Conservation (phyloP, 2,113 vertebrate species). For the Cinclus mexicanus region DNA sequence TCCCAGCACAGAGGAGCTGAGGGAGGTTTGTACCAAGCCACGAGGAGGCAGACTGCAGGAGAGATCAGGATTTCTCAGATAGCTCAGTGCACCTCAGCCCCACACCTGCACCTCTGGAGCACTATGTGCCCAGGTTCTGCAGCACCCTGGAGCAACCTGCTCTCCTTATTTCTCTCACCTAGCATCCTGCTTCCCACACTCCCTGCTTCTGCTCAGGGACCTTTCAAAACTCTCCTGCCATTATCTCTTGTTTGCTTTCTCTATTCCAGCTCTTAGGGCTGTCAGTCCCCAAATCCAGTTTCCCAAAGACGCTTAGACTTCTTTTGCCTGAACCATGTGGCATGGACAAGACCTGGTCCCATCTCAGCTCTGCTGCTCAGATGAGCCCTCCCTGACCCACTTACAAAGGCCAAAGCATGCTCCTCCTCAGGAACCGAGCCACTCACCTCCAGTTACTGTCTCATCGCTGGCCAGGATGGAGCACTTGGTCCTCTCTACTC, state of each 20-base stretch:
- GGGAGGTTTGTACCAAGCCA: background rate
- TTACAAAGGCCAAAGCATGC: background rate
- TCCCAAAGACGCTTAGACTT: background rate
- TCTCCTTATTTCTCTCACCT: background rate
- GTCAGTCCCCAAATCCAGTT: background rate
- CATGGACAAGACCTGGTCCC: background rate
- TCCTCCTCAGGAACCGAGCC: background rate
- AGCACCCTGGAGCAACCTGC: background rate
- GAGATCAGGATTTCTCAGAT: background rate
- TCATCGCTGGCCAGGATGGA: background rate
- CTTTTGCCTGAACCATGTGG: background rate
- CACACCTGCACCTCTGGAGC: background rate
- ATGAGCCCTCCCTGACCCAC: background rate
- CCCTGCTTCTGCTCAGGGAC: background rate
- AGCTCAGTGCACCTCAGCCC: background rate
- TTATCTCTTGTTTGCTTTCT: background rate
- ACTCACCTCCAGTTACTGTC: constrained; percentile 20
- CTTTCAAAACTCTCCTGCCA: background rate
- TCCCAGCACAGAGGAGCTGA: background rate
- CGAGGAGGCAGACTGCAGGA: background rate
- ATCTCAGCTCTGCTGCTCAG: background rate
- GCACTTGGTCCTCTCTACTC: background rate
- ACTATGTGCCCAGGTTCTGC: background rate
- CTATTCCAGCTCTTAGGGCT: background rate
- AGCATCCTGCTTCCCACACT: constrained; percentile 1